Conservation (phyloP, 2,797 vertebrate species). For the Squalus acanthias region DNA sequence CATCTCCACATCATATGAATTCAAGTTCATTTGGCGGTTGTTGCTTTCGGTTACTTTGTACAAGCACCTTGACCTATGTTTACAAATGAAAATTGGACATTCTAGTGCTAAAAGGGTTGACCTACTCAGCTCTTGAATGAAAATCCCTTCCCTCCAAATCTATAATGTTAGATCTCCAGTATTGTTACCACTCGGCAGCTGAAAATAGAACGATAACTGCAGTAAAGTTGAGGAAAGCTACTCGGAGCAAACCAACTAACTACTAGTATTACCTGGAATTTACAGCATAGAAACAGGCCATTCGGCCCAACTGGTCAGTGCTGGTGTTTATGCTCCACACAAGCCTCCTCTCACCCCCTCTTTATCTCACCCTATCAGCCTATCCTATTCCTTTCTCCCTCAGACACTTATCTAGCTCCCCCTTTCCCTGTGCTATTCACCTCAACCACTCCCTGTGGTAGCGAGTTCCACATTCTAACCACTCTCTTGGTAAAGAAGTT, state of each 20-base stretch:
- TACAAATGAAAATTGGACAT: background rate
- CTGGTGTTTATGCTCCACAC: too few relatives aligned
- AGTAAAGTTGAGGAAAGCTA: background rate
- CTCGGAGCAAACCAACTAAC: background rate
- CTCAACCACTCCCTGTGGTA: too few relatives aligned
- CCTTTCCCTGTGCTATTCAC: too few relatives aligned
- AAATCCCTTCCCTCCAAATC: background rate
- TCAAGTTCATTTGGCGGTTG: background rate
- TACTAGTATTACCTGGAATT: background rate
- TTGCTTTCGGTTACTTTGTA: background rate
- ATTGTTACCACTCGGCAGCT: background rate
- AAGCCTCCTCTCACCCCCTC: too few relatives aligned
- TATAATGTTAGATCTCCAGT: background rate
- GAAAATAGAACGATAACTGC: background rate
- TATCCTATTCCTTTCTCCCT: too few relatives aligned
- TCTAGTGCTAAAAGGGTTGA: background rate
- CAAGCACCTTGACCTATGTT: background rate
- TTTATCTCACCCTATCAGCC: too few relatives aligned
- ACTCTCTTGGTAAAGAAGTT: too few relatives aligned
- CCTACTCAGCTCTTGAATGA: background rate
- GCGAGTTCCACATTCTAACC: too few relatives aligned
- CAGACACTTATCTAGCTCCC: too few relatives aligned
- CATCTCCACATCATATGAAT: too few relatives aligned
- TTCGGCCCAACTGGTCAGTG: background rate
- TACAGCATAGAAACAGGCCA: background rate